Evolutionary conservation across 2,888 invertebrate species (phyloP), one percentile per base, ranked within the genome.

Genomic region (Melieria omissa): DNA sequence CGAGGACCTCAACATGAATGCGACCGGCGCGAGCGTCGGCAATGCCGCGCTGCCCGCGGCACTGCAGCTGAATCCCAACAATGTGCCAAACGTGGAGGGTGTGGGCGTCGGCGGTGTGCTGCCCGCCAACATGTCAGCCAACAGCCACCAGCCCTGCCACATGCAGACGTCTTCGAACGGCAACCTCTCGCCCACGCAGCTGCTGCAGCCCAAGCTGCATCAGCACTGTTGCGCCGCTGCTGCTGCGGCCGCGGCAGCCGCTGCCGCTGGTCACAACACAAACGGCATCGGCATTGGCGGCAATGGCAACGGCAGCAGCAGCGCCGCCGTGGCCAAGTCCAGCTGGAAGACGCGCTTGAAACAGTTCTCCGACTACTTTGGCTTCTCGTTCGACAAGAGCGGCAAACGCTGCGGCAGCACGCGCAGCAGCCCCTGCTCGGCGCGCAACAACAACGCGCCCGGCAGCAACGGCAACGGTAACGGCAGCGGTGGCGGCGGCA

Each of bases 351-450:
- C 86, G 4, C 82, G 87, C 44, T 81, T 87, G 64, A 85, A 85
- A 55, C 87, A 87, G 71, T 85, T 87, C 74, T 87, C 87, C 4
- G 87, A 87, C 75, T 86, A 86, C 72, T 86, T 87, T 60, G 83
- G 84, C 77, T 86, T 87, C 73, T 84, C 85, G 71, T 87, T 87
- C 73, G 87, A 87, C 75, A 87, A 86, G 75, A 80, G 80, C 70
- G 81, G 84, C 73, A 86, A 87, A 67, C 86, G 87, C 54, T 84
- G 81, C 47, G 82, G 82, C 78, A 84, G 84, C 74, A 83, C 85
- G 7, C 86, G 85, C 72, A 86, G 86, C 76, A 84, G 82, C 71
- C 84, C 86, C 29, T 85, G 85, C 71, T 80, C 84, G 29, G 76
- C 81, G 55, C 80, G 82, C 57, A 83, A 85, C 72, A 85, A 82